Conservation (phyloP, 2,113 vertebrate genomes). For the Actenoides hombroni region DNA sequence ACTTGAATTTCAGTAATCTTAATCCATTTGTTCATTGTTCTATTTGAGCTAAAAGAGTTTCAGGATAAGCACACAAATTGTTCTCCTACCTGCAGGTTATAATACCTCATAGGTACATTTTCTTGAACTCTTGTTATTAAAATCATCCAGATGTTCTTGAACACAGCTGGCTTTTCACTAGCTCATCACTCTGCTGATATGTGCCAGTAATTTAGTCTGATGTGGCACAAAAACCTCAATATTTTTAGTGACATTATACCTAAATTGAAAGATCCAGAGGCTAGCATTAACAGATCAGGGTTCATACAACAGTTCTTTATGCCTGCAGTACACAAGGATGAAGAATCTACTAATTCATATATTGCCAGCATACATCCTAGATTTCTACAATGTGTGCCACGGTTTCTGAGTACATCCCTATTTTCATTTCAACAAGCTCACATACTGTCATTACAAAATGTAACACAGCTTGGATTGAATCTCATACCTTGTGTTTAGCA, state of each 20-base stretch:
- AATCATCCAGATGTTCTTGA: conserved; percentile 45
- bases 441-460: not conserved
- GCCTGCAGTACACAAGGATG: not conserved
- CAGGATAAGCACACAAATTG: not conserved
- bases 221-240: conserved; percentile 21
- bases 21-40: not conserved
- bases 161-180: not conserved
- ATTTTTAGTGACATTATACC: not conserved
- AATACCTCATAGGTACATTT: not conserved
- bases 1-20: not conserved
- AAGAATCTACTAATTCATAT: not conserved
- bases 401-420: not conserved
- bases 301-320: conserved; percentile 11
- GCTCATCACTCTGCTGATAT: conserved; percentile 7
- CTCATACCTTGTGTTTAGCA: not conserved
- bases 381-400: not conserved
- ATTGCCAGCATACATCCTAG: not conserved
- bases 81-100: not conserved
- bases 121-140: conserved; percentile 18
- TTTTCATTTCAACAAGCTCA: not conserved
- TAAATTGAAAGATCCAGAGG: not conserved
- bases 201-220: conserved; percentile 31
- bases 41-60: not conserved
- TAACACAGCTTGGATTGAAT: not conserved
- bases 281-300: not conserved